phyloP scores from a whole-genome alignment of 2,888 invertebrate species.

The Phymatocera aterrima region DNA sequence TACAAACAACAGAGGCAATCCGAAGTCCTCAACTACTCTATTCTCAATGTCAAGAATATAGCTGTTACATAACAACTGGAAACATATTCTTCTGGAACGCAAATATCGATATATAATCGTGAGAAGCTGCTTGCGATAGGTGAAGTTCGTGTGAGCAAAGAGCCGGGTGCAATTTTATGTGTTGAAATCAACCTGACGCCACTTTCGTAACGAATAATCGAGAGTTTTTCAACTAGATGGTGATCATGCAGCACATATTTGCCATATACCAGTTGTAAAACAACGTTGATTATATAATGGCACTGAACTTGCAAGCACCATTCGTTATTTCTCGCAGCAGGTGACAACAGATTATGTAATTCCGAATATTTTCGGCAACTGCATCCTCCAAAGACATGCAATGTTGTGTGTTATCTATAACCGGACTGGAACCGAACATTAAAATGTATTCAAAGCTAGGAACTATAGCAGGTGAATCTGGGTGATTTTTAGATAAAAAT shows the following conservation, averaged over 20 bases:
- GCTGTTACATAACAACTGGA: not conserved
- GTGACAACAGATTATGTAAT: not conserved
- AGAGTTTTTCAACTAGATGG: not conserved
- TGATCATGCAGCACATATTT: not conserved
- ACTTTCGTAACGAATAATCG: not conserved
- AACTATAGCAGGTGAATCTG: not conserved
- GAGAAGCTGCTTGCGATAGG: not conserved
- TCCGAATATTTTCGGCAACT: not conserved
- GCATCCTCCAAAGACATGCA: no score
- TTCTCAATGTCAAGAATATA: slow-evolving; percentile 4
- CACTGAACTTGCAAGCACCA: not conserved
- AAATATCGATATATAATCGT: not conserved
- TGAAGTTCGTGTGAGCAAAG: not conserved
- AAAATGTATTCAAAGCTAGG: not conserved
- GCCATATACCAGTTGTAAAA: not conserved
- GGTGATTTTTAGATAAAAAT: no score
- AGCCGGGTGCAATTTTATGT: not conserved
- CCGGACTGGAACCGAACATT: not conserved
- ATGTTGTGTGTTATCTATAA: no score
- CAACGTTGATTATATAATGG: not conserved
- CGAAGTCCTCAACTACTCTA: not conserved
- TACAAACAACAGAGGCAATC: not conserved
- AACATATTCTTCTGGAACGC: not conserved
- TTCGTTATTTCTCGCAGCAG: not conserved
- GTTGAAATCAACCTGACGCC: not conserved